These are phyloP conservation scores for Propithecus deckenii DNA, from an alignment of 2,797 vertebrate species.

Conservation along the genomic window DNA sequence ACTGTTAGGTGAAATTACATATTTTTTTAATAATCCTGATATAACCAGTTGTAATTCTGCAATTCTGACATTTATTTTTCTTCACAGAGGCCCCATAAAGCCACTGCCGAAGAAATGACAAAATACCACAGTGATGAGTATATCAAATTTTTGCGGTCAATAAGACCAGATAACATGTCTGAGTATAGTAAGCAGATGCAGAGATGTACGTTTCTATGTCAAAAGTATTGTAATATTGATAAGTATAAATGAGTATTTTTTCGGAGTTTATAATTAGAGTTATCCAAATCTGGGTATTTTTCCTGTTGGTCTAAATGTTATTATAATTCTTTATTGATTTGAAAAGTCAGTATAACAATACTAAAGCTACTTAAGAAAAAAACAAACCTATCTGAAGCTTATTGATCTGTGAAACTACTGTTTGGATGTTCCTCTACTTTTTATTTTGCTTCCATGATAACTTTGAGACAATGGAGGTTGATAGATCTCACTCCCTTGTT, in stretches of 20 bases:
- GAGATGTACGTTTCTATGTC: conserved; percentile 89
- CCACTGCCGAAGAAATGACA: conserved; percentile 96
- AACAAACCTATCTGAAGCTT: neutral
- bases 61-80: conserved; percentile 65
- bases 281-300: neutral
- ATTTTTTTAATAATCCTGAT: conserved; percentile 33
- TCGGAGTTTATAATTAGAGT: neutral
- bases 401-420: neutral
- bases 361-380: neutral
- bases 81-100: conserved; percentile 94
- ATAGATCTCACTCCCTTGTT: neutral
- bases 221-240: conserved; percentile 25
- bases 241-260: conserved; percentile 53
- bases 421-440: neutral
- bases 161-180: conserved; percentile 96
- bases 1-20: neutral
- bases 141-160: conserved; percentile 95
- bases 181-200: conserved; percentile 98
- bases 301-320: neutral
- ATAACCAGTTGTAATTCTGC: conserved; percentile 31
- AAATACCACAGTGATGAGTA: conserved; percentile 98
- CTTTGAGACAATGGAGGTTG: neutral
- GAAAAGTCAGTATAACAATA: neutral
- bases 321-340: neutral
- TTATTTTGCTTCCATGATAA: neutral